Evolutionary conservation across 2,888 invertebrate species (phyloP), one percentile per base, ranked within the genome.

Genomic region (Ochropleura leucogaster): DNA sequence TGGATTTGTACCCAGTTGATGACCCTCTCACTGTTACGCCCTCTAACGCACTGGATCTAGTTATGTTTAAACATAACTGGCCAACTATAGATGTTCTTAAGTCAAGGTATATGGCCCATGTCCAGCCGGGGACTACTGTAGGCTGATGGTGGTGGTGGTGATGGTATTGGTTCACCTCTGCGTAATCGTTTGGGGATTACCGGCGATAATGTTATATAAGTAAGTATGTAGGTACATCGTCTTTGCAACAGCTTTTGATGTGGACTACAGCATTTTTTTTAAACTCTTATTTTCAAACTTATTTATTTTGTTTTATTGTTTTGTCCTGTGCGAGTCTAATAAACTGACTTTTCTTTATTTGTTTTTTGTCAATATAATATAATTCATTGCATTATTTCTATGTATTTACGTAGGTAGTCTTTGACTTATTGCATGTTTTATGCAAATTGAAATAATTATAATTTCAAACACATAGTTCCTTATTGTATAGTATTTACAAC

Each of bases 401-500:
- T 42, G 16, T 51, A 60, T 3, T 30, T 30, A 30, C n/a, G 3
- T 55, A 16, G 20, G 4, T 44, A 18, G 40, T 55, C n/a, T 9
- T 49, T 4, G 12, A 42, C 30, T 57, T 44, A 64, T 68, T 59
- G 46, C 51, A n/a, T 65, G 40, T 55, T 66, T 74, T 80, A 67
- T 69, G 57, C 63, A 70, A 75, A 79, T 79, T 18, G 30, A 30
- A 30, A 30, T 14, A 42, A 57, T 70, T 68, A 30, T 70, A 63
- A 69, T 69, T 57, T 30, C 30, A 47, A 49, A 55, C n/a, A 64
- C 47, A 12, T 49, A 75, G 69, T 75, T 80, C 69, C 67, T 57
- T 74, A 67, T 64, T 60, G 66, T 67, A 16, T 18, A 53, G 12
- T 65, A 49, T 49, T 70, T 55, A 68, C n/a, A 62, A 46, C 67